These are phyloP conservation scores for Planiliza haematocheilus DNA, from an alignment of 2,113 vertebrate species.

Conservation along the genomic window DNA sequence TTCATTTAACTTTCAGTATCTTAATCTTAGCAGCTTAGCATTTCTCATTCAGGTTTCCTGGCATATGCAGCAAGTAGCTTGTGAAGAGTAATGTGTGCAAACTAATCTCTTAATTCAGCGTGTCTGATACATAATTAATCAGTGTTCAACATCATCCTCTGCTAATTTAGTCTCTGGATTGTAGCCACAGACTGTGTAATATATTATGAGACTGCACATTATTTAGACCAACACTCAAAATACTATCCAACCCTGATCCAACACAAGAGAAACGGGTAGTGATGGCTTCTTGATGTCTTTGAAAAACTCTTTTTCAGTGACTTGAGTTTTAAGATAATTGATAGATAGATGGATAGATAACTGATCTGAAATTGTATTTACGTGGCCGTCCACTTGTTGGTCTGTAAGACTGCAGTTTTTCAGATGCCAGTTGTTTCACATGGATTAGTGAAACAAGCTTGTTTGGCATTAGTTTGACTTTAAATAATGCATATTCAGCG, in stretches of 20 bases:
- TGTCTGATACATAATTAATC: slow-evolving; percentile 1
- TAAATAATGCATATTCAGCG: slow-evolving; percentile 11
- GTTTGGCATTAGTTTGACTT: slow-evolving; percentile 19
- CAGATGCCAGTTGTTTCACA: not conserved
- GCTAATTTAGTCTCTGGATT: not conserved
- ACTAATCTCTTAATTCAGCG: not conserved
- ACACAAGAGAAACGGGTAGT: too few species aligned
- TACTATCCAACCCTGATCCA: too few species aligned
- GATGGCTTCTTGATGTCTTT: too few species aligned
- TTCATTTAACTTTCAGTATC: not conserved
- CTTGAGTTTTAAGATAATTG: not conserved
- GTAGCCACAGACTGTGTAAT: not conserved
- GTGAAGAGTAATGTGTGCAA: not conserved
- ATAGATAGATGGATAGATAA: too few species aligned
- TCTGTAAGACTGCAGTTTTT: not conserved
- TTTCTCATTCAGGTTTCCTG: not conserved
- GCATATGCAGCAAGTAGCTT: too few species aligned
- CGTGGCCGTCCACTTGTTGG: not conserved
- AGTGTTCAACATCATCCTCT: not conserved
- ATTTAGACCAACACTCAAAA: too few species aligned
- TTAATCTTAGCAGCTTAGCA: not conserved
- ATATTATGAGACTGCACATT: too few species aligned
- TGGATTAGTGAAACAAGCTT: slow-evolving; percentile 11
- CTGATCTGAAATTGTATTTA: not conserved
- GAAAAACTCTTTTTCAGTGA: too few species aligned